phyloP scores from a whole-genome alignment of 2,888 invertebrate species.

The Stenichneumon culpator region DNA sequence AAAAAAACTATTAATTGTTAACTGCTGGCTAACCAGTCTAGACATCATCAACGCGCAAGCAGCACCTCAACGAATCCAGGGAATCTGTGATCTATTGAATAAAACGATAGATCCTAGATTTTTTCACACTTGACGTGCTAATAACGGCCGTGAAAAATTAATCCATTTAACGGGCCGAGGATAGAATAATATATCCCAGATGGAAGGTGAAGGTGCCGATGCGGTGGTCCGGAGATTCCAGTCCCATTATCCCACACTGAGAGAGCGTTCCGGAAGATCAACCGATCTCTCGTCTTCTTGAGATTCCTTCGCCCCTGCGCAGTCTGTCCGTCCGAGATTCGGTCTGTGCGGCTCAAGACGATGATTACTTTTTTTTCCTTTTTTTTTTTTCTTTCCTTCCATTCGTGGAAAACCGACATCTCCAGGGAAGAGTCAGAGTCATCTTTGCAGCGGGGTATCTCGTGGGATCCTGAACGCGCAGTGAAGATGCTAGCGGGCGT shows the following conservation, averaged over 20 bases:
- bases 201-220: slow-evolving; percentile 23
- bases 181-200: slow-evolving; percentile 27
- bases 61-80: neutral
- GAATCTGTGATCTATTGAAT: neutral
- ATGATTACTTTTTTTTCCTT: slow-evolving; percentile 30
- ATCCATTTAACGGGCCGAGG: slow-evolving; percentile 17
- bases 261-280: slow-evolving; percentile 62
- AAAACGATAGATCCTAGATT: slow-evolving; percentile 28
- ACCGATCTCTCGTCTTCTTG: slow-evolving; percentile 59
- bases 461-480: slow-evolving; percentile 45
- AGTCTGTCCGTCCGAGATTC: neutral
- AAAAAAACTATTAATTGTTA: slow-evolving; percentile 55
- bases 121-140: slow-evolving; percentile 33
- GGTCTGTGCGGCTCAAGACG: slow-evolving; percentile 43
- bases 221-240: slow-evolving; percentile 59
- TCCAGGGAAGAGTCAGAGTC: slow-evolving; percentile 23
- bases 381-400: slow-evolving; percentile 16
- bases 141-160: slow-evolving; percentile 38
- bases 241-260: slow-evolving; percentile 53
- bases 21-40: slow-evolving; percentile 48
- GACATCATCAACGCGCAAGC: neutral
- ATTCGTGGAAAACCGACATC: slow-evolving; percentile 44
- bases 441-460: slow-evolving; percentile 3
- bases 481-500: slow-evolving; percentile 41
- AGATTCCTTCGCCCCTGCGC: slow-evolving; percentile 40